Percentiles rank a stretch among this genome's conserved stretches.
Evolutionary conservation across 53 echinoderm and acorn worm species (phyloP).

Genomic region (Mesocentrotus franciscanus): DNA sequence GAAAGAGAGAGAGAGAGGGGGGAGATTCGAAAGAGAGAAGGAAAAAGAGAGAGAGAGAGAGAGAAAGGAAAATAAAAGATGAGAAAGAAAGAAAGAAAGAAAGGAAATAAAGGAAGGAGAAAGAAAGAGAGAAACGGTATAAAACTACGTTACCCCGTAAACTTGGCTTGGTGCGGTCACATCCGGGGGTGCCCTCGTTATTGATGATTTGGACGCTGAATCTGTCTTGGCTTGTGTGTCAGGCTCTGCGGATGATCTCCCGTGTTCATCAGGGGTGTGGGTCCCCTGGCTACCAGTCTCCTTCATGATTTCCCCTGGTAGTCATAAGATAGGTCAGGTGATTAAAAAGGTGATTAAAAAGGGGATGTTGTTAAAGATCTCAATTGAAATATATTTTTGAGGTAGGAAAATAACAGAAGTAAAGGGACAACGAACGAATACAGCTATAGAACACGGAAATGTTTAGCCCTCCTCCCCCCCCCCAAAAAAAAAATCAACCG

Average conservation of each 20-base stretch:
- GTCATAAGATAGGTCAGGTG: neutral
- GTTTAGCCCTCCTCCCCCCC: too few relatives aligned
- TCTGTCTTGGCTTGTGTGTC: slow-evolving; percentile 78
- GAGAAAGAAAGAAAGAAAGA: neutral
- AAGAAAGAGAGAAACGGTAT: neutral
- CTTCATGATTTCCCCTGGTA: slow-evolving; percentile 65
- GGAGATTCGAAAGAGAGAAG: too few relatives aligned
- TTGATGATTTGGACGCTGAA: slow-evolving; percentile 35
- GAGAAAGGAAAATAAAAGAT: too few relatives aligned
- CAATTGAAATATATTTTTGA: too few relatives aligned
- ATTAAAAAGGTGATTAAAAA: neutral
- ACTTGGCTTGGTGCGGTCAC: slow-evolving; percentile 45
- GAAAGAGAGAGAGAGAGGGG: neutral
- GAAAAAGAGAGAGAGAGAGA: too few relatives aligned
- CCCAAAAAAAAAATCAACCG: too few relatives aligned
- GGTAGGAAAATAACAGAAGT: too few relatives aligned
- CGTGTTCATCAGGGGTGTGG: slow-evolving; percentile 63
- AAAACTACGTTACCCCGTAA: slow-evolving; percentile 41
- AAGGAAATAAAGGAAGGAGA: neutral
- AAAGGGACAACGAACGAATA: too few relatives aligned
- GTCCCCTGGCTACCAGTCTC: slow-evolving; percentile 71
- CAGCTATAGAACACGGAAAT: too few relatives aligned
- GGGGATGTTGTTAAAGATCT: neutral
- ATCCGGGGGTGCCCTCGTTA: slow-evolving; percentile 73
- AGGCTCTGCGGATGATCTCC: slow-evolving; percentile 63